phyloP scores from a whole-genome alignment of 2,888 invertebrate species.

The Drosophila ustulata region DNA sequence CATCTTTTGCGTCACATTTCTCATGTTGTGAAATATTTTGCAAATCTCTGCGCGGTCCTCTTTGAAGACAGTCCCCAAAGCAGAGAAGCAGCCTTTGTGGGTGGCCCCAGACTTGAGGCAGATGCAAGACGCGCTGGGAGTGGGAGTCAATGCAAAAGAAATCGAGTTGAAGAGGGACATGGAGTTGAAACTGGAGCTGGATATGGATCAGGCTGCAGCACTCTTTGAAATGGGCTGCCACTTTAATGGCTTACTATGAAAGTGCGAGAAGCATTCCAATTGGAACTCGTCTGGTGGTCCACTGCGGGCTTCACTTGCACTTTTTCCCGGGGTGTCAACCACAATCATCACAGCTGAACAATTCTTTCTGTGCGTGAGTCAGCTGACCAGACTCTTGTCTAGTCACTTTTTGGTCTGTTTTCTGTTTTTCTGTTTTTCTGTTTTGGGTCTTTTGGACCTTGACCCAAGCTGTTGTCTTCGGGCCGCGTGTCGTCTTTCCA shows the following conservation, averaged over 20 bases:
- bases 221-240: slow-evolving; percentile 41
- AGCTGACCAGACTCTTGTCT: slow-evolving; percentile 22
- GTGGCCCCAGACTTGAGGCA: slow-evolving; percentile 51
- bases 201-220: slow-evolving; percentile 2
- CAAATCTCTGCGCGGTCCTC: slow-evolving; percentile 74
- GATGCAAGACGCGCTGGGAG: not conserved
- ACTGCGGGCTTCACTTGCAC: slow-evolving; percentile 28
- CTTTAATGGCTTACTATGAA: slow-evolving; percentile 74
- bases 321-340: not conserved
- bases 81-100: slow-evolving; percentile 53
- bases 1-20: slow-evolving; percentile 76
- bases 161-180: not conserved
- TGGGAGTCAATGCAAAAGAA: not conserved
- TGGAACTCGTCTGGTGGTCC: slow-evolving; percentile 22
- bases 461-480: slow-evolving; percentile 38
- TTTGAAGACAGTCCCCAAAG: slow-evolving; percentile 59
- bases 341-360: no score
- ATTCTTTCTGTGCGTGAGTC: slow-evolving; percentile 15
- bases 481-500: slow-evolving; percentile 9
- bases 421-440: not conserved
- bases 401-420: not conserved
- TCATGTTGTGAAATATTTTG: slow-evolving; percentile 76
- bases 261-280: slow-evolving; percentile 11
- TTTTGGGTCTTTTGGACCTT: not conserved
- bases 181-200: not conserved